phyloP scores from a whole-genome alignment of 2,888 invertebrate genomes.

The Stenurella melanura region DNA sequence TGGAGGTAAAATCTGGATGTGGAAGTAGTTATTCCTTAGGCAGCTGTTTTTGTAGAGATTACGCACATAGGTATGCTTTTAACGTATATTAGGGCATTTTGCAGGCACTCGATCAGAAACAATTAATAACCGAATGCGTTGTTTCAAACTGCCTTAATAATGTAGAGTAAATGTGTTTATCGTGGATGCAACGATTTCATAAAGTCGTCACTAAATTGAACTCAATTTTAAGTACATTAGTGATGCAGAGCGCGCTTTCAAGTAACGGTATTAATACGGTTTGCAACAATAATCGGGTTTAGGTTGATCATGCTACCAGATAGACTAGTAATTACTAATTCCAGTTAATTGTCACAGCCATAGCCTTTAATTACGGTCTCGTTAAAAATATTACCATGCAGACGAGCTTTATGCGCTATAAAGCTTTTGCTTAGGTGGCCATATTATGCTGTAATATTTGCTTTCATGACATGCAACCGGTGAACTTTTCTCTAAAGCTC shows the following conservation, averaged over 20 bases:
- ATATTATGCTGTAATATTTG: constrained; percentile 25
- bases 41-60: no score
- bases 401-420: constrained; percentile 35
- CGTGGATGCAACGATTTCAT: constrained; percentile 50
- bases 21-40: no score
- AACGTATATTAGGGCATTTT: no score
- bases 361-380: constrained; percentile 57
- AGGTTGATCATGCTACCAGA: constrained; percentile 66
- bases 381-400: constrained; percentile 55
- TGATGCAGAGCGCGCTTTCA: constrained; percentile 65
- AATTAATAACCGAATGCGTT: constrained; percentile 5
- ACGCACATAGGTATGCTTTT: no score
- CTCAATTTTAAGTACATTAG: constrained; percentile 62
- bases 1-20: no score
- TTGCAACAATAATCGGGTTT: constrained; percentile 67
- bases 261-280: constrained; percentile 68
- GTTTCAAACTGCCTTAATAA: constrained; percentile 8
- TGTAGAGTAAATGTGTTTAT: constrained; percentile 50
- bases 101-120: background rate
- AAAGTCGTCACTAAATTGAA: constrained; percentile 55
- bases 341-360: constrained; percentile 63
- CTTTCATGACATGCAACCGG: constrained; percentile 27
- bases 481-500: constrained; percentile 24
- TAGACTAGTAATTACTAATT: constrained; percentile 66
- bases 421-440: constrained; percentile 36